These are phyloP conservation scores for Lucilia cuprina DNA, from an alignment of 1,140 invertebrate species.

Conservation along the genomic window DNA sequence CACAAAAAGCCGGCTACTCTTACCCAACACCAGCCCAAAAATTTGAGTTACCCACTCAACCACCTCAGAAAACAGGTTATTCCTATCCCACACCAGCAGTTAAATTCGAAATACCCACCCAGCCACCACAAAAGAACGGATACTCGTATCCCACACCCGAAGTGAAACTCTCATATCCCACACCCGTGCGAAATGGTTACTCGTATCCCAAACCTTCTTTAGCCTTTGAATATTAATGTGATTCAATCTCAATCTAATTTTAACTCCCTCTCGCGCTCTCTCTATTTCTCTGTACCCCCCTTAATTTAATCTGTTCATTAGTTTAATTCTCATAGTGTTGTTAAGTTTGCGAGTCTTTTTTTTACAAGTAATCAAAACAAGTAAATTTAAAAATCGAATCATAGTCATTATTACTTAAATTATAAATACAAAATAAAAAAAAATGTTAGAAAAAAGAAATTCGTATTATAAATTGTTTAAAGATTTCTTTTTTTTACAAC, in stretches of 20 bases:
- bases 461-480: too few relatives aligned
- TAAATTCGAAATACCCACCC: conserved; percentile 21
- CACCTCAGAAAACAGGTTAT: background rate
- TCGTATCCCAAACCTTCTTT: conserved; percentile 26
- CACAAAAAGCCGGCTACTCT: conserved; percentile 18
- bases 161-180: background rate
- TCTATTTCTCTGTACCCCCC: background rate
- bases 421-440: background rate
- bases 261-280: too few relatives aligned
- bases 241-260: background rate
- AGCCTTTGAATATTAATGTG: conserved; percentile 27
- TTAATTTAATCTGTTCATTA: background rate
- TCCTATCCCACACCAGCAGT: conserved; percentile 24
- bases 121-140: background rate
- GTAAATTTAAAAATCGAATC: background rate
- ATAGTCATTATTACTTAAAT: conserved; percentile 23
- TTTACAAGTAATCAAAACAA: background rate
- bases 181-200: conserved; percentile 13
- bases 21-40: conserved; percentile 41
- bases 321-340: conserved; percentile 14
- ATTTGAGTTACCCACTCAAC: conserved; percentile 13
- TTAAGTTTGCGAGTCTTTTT: conserved; percentile 7
- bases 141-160: conserved; percentile 24
- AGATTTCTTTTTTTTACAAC: background rate
- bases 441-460: background rate